A percentile compares a stretch with the other conserved stretches of the same genome.
These are phyloP conservation scores for Ptilorrhoa leucosticta DNA, from an alignment of 2,113 vertebrate species.

Conservation along the genomic window DNA sequence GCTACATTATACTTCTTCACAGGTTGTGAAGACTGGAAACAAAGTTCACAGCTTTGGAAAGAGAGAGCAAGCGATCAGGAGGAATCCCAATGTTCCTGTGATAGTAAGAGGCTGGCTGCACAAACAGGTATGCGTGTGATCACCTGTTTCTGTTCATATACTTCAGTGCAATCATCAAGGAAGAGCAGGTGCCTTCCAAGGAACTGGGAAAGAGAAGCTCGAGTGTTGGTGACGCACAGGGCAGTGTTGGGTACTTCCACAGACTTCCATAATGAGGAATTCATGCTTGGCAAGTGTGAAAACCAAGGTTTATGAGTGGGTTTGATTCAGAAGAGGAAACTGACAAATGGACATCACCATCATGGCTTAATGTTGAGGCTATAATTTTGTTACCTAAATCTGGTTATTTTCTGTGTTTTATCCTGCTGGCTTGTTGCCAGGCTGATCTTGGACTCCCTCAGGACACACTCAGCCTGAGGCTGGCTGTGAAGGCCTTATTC, in stretches of 20 bases:
- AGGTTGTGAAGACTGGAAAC: slow-evolving; percentile 78
- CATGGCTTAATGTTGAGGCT: background rate
- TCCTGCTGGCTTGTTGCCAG: background rate
- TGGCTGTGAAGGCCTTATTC: background rate
- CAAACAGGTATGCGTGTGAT: slow-evolving; percentile 83
- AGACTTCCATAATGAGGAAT: background rate
- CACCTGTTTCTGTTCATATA: background rate
- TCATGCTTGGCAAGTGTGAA: background rate
- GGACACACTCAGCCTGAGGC: fast-evolving
- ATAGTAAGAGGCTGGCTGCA: slow-evolving; percentile 97
- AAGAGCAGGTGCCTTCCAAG: background rate
- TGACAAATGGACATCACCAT: background rate
- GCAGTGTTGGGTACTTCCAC: background rate
- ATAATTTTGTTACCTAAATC: background rate
- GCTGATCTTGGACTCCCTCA: background rate
- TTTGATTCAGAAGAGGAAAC: background rate
- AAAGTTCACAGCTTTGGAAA: slow-evolving; percentile 97
- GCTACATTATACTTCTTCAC: background rate
- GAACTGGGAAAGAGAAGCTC: background rate
- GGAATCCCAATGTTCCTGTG: slow-evolving; percentile 91
- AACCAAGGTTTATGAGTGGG: fast-evolving
- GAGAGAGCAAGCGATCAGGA: slow-evolving; percentile 92
- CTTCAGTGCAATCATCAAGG: background rate
- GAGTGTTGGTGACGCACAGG: background rate
- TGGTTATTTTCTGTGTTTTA: background rate